These are phyloP conservation scores for Ctenopoma multispine DNA, from an alignment of 2,797 vertebrate genomes.

Conservation along the genomic window DNA sequence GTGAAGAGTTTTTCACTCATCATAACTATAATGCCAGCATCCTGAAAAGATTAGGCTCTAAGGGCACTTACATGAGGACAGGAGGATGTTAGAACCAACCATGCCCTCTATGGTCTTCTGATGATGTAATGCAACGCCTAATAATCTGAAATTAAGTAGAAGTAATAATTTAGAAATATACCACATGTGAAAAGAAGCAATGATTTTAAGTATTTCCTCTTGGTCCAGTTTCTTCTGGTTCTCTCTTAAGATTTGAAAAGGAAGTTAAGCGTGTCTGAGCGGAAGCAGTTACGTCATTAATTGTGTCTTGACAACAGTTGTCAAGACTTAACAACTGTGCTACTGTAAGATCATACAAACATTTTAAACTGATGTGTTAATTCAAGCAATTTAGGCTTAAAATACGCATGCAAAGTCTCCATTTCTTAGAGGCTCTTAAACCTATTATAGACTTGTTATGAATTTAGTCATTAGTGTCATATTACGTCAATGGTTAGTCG, in stretches of 20 bases:
- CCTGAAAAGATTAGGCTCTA: neutral
- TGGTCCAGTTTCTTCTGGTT: neutral
- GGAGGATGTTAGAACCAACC: neutral
- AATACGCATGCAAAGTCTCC: slow-evolving; percentile 15
- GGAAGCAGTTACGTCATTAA: slow-evolving; percentile 24
- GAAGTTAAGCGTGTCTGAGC: slow-evolving; percentile 24
- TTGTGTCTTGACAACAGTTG: slow-evolving; percentile 33
- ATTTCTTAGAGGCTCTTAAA: slow-evolving; percentile 5
- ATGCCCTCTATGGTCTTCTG: neutral
- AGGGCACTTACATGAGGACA: neutral
- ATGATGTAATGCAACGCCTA: slow-evolving; percentile 25
- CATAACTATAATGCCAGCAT: slow-evolving; percentile 12
- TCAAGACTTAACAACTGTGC: slow-evolving; percentile 23
- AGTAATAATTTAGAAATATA: slow-evolving; percentile 6
- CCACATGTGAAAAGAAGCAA: slow-evolving; percentile 1
- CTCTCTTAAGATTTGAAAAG: slow-evolving; percentile 4
- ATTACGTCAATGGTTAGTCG: neutral
- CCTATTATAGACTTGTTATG: neutral
- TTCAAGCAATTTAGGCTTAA: neutral
- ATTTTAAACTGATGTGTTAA: neutral
- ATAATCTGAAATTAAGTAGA: neutral
- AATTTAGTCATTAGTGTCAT: slow-evolving; percentile 11
- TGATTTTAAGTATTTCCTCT: neutral
- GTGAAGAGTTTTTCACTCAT: slow-evolving; percentile 34
- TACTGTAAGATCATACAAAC: slow-evolving; percentile 23